Percentiles rank a stretch among this genome's conserved stretches.
Evolutionary conservation across 1,140 invertebrate species (phyloP).

Genomic region (Heliconius melpomene): DNA sequence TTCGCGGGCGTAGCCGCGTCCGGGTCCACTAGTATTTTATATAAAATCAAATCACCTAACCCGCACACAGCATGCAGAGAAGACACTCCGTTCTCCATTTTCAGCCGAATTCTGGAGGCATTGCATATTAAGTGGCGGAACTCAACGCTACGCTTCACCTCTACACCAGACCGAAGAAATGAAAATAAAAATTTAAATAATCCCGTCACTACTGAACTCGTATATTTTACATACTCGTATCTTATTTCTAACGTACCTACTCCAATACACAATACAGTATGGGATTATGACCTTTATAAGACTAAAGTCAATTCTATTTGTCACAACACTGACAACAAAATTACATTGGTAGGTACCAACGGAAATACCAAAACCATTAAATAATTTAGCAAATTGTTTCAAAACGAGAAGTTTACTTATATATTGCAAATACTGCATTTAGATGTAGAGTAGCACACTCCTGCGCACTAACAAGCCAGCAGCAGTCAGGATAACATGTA

Average conservation of each 20-base stretch:
- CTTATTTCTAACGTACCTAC: neutral
- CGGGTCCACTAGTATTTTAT: no score
- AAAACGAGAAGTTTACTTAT: constrained; percentile 10
- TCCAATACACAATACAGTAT: neutral
- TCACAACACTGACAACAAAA: constrained; percentile 27
- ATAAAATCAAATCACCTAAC: no score
- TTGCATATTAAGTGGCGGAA: no score
- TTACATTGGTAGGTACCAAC: constrained; percentile 16
- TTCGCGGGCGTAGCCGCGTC: no score
- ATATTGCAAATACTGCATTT: constrained; percentile 20
- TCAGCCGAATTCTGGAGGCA: no score
- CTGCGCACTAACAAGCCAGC: neutral
- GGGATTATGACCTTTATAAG: neutral
- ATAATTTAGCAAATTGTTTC: constrained; percentile 26
- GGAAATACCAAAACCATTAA: constrained; percentile 31
- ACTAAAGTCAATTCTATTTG: constrained; percentile 10
- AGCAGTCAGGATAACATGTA: neutral
- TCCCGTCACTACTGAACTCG: neutral
- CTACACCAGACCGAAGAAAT: no score
- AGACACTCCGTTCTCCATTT: no score
- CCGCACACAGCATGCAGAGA: no score
- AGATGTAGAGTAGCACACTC: neutral
- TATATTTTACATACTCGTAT: neutral
- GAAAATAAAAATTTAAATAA: no score
- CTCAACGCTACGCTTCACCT: no score